phyloP scores from a whole-genome alignment of 2,113 vertebrate genomes.

The Cisticola juncidis region DNA sequence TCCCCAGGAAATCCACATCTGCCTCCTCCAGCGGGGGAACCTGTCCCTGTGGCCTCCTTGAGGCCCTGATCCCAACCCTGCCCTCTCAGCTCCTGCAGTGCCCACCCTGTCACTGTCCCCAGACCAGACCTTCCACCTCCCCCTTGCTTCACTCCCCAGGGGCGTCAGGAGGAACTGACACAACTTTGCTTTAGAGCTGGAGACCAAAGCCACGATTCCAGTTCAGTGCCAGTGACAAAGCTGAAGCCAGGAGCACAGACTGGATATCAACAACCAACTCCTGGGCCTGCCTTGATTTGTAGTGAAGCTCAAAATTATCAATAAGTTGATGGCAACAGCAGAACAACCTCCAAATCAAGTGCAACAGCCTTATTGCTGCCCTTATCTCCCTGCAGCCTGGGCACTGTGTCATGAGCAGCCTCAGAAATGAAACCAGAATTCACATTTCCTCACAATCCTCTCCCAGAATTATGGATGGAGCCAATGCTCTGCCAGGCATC shows the following conservation, averaged over 20 bases:
- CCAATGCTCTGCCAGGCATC: background rate
- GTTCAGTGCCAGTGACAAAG: background rate
- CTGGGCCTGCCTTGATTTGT: background rate
- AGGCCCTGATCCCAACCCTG: background rate
- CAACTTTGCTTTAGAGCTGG: background rate
- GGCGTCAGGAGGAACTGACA: background rate
- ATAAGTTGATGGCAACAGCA: constrained; percentile 23
- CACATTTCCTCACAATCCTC: background rate
- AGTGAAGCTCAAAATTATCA: background rate
- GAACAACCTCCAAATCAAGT: constrained; percentile 33
- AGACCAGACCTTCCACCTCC: fast-evolving
- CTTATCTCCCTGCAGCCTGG: constrained; percentile 17
- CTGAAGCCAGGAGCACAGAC: background rate
- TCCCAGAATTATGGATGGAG: background rate
- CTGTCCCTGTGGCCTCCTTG: fast-evolving
- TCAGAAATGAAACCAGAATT: background rate
- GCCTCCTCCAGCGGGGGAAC: fast-evolving
- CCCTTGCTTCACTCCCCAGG: background rate
- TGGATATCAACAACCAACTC: background rate
- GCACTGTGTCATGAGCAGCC: background rate
- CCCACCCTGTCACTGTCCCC: background rate
- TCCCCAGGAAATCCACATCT: fast-evolving
- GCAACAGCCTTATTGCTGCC: background rate
- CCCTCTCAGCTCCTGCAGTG: background rate
- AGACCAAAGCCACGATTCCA: background rate